phyloP scores from a whole-genome alignment of 2,113 vertebrate species.

The Pteruthius melanotis region DNA sequence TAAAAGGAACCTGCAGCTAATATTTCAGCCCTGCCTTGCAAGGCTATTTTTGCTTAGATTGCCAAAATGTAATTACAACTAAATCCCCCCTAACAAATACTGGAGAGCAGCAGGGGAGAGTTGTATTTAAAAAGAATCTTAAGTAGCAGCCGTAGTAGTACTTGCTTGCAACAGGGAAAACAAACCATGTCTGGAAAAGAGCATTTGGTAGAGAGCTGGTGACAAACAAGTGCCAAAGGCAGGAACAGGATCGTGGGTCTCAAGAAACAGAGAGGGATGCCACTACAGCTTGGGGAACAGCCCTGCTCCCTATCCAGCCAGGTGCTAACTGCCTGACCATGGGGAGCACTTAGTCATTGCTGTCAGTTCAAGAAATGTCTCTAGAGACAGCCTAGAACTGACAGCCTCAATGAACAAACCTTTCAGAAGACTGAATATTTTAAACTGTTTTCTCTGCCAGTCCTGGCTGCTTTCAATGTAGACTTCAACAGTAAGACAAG shows the following conservation, averaged over 20 bases:
- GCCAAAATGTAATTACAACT: constrained; percentile 53
- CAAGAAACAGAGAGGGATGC: neutral
- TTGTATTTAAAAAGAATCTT: constrained; percentile 51
- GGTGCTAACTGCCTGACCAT: neutral
- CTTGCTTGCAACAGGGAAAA: neutral
- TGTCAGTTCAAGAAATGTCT: fast-evolving
- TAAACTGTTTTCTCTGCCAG: neutral
- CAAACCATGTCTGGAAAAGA: neutral
- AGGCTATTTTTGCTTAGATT: constrained; percentile 54
- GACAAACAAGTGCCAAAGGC: neutral
- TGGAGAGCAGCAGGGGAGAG: constrained; percentile 46
- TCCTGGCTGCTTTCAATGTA: neutral
- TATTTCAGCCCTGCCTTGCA: constrained; percentile 22
- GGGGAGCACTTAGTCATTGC: neutral
- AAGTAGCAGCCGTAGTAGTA: neutral
- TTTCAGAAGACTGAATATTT: neutral
- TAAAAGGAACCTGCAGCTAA: constrained; percentile 39
- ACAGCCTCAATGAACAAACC: neutral
- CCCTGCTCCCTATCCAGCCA: neutral
- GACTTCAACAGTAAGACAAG: neutral
- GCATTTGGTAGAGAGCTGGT: neutral
- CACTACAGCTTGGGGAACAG: neutral
- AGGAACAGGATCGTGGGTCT: neutral
- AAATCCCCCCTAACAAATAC: constrained; percentile 59
- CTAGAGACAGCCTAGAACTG: neutral